Evolutionary conservation across 2,797 vertebrate species (phyloP), one percentile per base, ranked within the genome.

Genomic region (Knipowitschia caucasica): DNA sequence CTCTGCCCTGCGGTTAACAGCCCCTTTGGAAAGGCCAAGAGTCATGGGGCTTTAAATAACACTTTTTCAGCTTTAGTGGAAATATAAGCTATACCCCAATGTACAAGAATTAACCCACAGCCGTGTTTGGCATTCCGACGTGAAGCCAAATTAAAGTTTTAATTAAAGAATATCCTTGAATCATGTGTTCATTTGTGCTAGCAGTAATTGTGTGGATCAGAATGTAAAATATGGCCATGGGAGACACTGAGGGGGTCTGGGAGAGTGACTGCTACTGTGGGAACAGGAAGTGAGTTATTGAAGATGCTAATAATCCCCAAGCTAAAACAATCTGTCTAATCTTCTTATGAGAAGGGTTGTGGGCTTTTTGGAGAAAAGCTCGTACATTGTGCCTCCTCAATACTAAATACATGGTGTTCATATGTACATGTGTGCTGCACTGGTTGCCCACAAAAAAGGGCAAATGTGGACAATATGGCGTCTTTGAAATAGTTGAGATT

Each of bases 201-300:
- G 20, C 42, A 59, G 58, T 62, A 25, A 53, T 71, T 25, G 18
- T 39, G 50, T 52, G 58, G 31, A 55, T 59, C 52, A 62, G 53
- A 57, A 57, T 36, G 45, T 20, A 67, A 69, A 39, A 31, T 49
- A 55, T 54, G 34, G 4, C 50, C 39, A 51, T 81, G 57, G 72
- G 75, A 78, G 76, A 73, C 57, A 59, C 62, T 6, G 18, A 64
- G 62, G 66, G 71, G 70, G 63, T 21, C 44, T 63, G 67, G 67
- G 66, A 56, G 18, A 26, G 45, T 43, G 59, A 69, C 62, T 59
- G 50, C 60, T 66, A 79, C 69, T 70, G 77, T 90, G 88, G 83
- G 87, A 89, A 90, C 87, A 88, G 89, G 88, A 90, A 86, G 80
- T 82, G 59, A 77, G 74, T 83, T 88, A 84, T 86, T 78, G 64